A percentile compares a stretch with the other conserved stretches of the same genome.
These are phyloP conservation scores for Rhynchophorus ferrugineus DNA, from an alignment of 1,140 invertebrate species.

Conservation along the genomic window DNA sequence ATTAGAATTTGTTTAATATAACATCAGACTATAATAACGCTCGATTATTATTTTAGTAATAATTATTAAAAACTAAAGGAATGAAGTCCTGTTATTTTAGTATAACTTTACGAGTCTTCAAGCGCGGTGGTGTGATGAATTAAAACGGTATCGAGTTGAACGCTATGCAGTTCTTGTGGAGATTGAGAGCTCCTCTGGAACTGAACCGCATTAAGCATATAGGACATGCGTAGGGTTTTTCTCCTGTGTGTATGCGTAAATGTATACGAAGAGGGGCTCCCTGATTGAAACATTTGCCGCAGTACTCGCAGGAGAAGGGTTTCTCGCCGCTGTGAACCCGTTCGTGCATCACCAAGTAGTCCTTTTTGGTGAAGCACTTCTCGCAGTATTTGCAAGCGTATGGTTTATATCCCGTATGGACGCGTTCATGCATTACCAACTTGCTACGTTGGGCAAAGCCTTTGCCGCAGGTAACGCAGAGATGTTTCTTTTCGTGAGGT, in stretches of 20 bases:
- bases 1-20: too few species aligned
- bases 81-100: too few species aligned
- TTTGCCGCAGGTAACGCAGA: constrained; percentile 40
- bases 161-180: constrained; percentile 37
- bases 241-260: constrained; percentile 41
- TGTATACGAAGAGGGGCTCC: constrained; percentile 41
- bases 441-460: constrained; percentile 52
- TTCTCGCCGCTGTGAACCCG: constrained; percentile 49
- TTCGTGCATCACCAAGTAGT: constrained; percentile 50
- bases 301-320: constrained; percentile 47
- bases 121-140: too few species aligned
- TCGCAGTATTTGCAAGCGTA: constrained; percentile 47
- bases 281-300: constrained; percentile 46
- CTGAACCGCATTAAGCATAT: constrained; percentile 30
- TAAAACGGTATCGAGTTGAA: too few species aligned
- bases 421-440: constrained; percentile 52
- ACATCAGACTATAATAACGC: too few species aligned
- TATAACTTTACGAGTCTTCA: too few species aligned
- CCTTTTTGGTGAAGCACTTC: constrained; percentile 47
- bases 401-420: constrained; percentile 47
- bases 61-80: too few species aligned
- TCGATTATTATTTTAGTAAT: too few species aligned
- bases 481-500: constrained; percentile 31
- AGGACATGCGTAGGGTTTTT: constrained; percentile 34
- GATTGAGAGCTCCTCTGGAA: constrained; percentile 31